These are phyloP conservation scores for Neolamprologus toae DNA, from an alignment of 2,113 vertebrate genomes.

Conservation along the genomic window DNA sequence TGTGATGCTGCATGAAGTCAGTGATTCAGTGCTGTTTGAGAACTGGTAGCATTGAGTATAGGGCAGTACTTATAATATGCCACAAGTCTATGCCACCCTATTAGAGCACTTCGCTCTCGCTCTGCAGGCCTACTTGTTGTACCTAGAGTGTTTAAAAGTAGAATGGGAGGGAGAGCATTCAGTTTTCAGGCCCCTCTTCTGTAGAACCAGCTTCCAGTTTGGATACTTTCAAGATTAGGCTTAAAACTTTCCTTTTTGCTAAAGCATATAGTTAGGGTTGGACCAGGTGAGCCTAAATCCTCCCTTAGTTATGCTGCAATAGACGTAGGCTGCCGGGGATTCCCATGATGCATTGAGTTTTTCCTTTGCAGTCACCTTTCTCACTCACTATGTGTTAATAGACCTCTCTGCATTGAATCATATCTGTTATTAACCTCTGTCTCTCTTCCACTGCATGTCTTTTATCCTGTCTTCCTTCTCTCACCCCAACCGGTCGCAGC, in stretches of 20 bases:
- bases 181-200: neutral
- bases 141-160: neutral
- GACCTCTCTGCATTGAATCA: neutral
- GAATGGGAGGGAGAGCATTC: neutral
- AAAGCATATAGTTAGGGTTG: neutral
- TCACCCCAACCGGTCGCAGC: too few relatives aligned
- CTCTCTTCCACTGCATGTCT: too few relatives aligned
- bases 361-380: neutral
- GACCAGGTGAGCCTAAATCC: too few relatives aligned
- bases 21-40: neutral
- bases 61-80: neutral
- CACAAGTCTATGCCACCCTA: neutral
- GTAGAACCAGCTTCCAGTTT: neutral
- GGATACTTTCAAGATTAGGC: fast-evolving
- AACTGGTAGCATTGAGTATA: neutral
- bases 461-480: too few relatives aligned
- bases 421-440: neutral
- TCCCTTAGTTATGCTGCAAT: neutral
- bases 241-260: neutral
- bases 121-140: neutral
- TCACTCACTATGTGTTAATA: neutral
- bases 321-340: neutral
- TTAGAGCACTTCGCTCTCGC: neutral
- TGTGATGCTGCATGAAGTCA: neutral
- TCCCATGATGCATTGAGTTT: neutral